phyloP scores from a whole-genome alignment of 1,140 invertebrate genomes.

The Littorina saxatilis region DNA sequence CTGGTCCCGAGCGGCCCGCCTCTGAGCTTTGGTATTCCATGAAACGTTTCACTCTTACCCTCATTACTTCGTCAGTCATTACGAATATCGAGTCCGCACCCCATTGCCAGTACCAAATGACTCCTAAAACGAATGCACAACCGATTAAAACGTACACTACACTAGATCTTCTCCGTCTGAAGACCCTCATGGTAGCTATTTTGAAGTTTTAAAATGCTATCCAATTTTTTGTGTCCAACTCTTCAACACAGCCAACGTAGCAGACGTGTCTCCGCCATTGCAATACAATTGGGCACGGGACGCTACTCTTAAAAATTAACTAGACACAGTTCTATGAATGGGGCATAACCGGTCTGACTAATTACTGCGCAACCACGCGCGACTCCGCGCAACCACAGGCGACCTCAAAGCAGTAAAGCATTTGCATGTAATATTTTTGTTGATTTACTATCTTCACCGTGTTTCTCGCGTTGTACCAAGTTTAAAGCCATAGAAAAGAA shows the following conservation, averaged over 20 bases:
- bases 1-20: slow-evolving; percentile 57
- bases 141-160: slow-evolving; percentile 2
- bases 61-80: slow-evolving; percentile 26
- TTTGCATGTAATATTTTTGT: too few species aligned
- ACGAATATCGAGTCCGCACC: background rate
- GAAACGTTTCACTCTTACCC: slow-evolving; percentile 55
- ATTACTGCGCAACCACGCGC: too few species aligned
- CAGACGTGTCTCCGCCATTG: slow-evolving; percentile 8
- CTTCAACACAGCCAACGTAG: background rate
- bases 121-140: background rate
- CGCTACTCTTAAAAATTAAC: too few species aligned
- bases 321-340: too few species aligned
- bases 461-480: too few species aligned
- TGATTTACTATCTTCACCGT: too few species aligned
- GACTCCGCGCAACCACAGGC: too few species aligned
- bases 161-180: slow-evolving; percentile 11
- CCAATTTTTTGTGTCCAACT: too few species aligned
- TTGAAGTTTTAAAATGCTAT: background rate
- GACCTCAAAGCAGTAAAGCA: too few species aligned
- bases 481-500: too few species aligned
- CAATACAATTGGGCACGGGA: background rate
- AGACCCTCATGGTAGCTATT: slow-evolving; percentile 4
- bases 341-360: too few species aligned
- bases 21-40: slow-evolving; percentile 57
- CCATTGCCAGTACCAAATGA: slow-evolving; percentile 30